Conservation (phyloP, 2,797 vertebrate species). For the Rhadinocentrus ornatus region DNA sequence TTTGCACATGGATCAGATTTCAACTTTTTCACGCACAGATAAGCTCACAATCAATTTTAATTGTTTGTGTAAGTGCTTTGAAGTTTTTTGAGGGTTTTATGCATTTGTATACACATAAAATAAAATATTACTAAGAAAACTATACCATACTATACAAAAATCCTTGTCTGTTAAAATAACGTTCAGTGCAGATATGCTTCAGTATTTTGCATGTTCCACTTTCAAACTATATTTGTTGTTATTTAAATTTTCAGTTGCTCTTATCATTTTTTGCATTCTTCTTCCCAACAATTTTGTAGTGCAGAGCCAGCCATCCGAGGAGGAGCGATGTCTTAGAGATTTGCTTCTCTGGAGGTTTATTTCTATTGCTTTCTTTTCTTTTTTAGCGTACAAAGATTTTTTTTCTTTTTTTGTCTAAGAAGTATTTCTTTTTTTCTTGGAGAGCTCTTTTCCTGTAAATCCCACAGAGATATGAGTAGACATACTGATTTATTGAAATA, state of each 20-base stretch:
- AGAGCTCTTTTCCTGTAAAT: slow-evolving; percentile 24
- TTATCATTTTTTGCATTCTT: slow-evolving; percentile 21
- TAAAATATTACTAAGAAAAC: no score
- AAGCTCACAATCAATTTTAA: no score
- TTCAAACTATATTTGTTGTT: background rate
- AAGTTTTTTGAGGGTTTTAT: background rate
- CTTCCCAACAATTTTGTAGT: slow-evolving; percentile 24
- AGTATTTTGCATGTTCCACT: slow-evolving; percentile 9
- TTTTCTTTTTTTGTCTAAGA: background rate
- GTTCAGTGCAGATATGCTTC: background rate
- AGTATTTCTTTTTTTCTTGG: slow-evolving; percentile 27
- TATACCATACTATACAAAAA: no score
- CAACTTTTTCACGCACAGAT: no score
- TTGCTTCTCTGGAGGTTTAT: slow-evolving; percentile 52
- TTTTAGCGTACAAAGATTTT: slow-evolving; percentile 29
- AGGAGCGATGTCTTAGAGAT: slow-evolving; percentile 52
- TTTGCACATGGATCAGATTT: no score
- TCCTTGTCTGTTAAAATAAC: background rate
- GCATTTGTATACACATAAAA: background rate
- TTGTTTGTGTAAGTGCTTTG: background rate
- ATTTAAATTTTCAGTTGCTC: slow-evolving; percentile 28
- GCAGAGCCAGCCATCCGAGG: slow-evolving; percentile 29
- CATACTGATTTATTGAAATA: slow-evolving; percentile 10
- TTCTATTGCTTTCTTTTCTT: slow-evolving; percentile 11
- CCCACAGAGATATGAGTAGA: slow-evolving; percentile 22